A percentile compares a stretch with the other conserved stretches of the same genome.
Evolutionary conservation across 2,113 vertebrate species (phyloP).

Genomic region (Triplophysa siluroides): DNA sequence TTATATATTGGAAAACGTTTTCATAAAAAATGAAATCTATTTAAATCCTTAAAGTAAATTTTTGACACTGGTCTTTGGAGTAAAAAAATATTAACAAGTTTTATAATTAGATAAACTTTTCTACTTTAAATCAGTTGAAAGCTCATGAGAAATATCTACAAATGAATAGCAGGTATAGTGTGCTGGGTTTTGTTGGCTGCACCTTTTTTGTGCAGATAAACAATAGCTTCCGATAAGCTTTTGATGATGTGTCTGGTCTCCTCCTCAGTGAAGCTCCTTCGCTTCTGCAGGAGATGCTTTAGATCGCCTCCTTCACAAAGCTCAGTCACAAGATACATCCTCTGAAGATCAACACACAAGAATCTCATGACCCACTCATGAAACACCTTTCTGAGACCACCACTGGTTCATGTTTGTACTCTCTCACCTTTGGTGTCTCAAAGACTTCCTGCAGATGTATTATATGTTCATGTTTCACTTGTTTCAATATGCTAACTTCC

Average conservation of each 20-base stretch:
- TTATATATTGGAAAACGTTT: too few species aligned
- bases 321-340: conserved; percentile 83
- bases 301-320: conserved; percentile 83
- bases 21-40: too few species aligned
- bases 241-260: conserved; percentile 81
- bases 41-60: too few species aligned
- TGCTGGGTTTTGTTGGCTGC: conserved; percentile 50
- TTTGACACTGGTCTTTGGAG: not conserved
- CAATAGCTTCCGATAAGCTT: conserved; percentile 77
- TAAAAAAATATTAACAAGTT: not conserved
- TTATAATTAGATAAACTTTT: not conserved
- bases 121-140: not conserved
- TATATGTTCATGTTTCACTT: conserved; percentile 79
- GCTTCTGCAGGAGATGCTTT: conserved; percentile 74
- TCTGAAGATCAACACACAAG: conserved; percentile 67
- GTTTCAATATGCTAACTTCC: conserved; percentile 83
- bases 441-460: conserved; percentile 85
- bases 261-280: conserved; percentile 78
- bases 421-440: conserved; percentile 78
- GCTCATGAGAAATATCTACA: not conserved
- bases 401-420: conserved; percentile 32
- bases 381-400: not conserved
- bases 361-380: too few species aligned
- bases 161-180: not conserved
- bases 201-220: conserved; percentile 82